These are phyloP conservation scores for Prenolepis imparis DNA, from an alignment of 2,888 invertebrate species.

Conservation along the genomic window DNA sequence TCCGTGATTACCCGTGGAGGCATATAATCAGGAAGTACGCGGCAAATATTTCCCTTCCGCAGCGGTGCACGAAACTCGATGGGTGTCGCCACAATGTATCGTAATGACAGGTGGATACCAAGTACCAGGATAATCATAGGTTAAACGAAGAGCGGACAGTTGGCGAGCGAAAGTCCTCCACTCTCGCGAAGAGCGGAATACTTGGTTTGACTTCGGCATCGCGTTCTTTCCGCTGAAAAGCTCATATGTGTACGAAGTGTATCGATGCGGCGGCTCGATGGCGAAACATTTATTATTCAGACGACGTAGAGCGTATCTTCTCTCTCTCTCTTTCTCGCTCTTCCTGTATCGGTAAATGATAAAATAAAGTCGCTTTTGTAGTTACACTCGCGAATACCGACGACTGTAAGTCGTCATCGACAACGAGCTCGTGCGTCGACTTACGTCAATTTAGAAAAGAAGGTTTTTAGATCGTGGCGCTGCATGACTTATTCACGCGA, in stretches of 20 bases:
- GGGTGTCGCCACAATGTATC: conserved; percentile 57
- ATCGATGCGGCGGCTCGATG: conserved; percentile 22
- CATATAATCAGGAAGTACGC: conserved; percentile 61
- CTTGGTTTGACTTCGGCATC: background rate
- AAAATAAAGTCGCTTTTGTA: conserved; percentile 39
- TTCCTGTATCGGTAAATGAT: conserved; percentile 36
- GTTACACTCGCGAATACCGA: conserved; percentile 38
- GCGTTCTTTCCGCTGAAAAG: conserved; percentile 35
- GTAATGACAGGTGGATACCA: conserved; percentile 68
- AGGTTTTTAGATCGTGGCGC: conserved; percentile 51
- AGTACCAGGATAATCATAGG: conserved; percentile 62
- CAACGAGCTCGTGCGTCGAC: conserved; percentile 35
- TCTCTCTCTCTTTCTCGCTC: background rate
- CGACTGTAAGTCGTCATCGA: conserved; percentile 35
- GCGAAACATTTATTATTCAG: conserved; percentile 47
- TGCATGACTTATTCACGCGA: conserved; percentile 49
- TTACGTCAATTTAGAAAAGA: conserved; percentile 50
- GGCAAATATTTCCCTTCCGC: conserved; percentile 60
- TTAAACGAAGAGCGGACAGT: conserved; percentile 55
- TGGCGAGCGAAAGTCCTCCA: conserved; percentile 66
- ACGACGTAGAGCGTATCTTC: background rate
- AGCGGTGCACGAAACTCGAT: conserved; percentile 49
- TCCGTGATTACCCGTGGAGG: conserved; percentile 39
- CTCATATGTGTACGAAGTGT: conserved; percentile 13
- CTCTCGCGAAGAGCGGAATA: conserved; percentile 49